These are phyloP conservation scores for Chaetogeoica ovagalla DNA, from an alignment of 2,888 invertebrate species.

Conservation along the genomic window DNA sequence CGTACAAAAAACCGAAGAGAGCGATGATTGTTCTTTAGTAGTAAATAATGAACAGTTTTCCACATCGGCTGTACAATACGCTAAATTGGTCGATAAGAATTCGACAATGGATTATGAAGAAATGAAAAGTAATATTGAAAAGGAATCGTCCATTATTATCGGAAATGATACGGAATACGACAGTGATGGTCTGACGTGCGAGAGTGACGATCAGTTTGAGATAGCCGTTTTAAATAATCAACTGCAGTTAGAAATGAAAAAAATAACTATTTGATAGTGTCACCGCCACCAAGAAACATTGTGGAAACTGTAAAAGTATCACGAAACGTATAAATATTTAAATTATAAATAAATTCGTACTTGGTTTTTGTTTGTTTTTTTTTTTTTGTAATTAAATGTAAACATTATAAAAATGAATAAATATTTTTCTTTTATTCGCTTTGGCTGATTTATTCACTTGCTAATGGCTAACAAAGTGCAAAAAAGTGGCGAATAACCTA, in stretches of 20 bases:
- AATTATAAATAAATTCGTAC: too few species aligned
- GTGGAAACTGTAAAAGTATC: too few species aligned
- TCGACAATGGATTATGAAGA: not conserved
- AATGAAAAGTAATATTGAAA: not conserved
- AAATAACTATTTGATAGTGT: not conserved
- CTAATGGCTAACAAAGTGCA: too few species aligned
- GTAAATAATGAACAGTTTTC: not conserved
- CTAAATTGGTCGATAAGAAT: not conserved
- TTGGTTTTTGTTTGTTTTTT: too few species aligned
- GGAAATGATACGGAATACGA: not conserved
- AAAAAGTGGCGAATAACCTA: too few species aligned
- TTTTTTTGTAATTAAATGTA: too few species aligned
- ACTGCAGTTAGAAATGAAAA: constrained; percentile 6
- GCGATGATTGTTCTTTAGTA: not conserved
- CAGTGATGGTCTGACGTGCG: not conserved
- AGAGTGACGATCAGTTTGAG: constrained; percentile 7
- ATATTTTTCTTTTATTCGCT: too few species aligned
- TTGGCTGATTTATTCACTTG: too few species aligned
- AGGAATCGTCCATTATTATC: not conserved
- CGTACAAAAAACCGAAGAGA: not conserved
- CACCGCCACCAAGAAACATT: too few species aligned
- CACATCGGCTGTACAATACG: not conserved
- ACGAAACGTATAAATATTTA: too few species aligned
- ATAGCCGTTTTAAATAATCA: constrained; percentile 1
- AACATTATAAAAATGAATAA: too few species aligned